phyloP scores from a whole-genome alignment of 1,140 invertebrate species.

The Neodiprion fabricii region DNA sequence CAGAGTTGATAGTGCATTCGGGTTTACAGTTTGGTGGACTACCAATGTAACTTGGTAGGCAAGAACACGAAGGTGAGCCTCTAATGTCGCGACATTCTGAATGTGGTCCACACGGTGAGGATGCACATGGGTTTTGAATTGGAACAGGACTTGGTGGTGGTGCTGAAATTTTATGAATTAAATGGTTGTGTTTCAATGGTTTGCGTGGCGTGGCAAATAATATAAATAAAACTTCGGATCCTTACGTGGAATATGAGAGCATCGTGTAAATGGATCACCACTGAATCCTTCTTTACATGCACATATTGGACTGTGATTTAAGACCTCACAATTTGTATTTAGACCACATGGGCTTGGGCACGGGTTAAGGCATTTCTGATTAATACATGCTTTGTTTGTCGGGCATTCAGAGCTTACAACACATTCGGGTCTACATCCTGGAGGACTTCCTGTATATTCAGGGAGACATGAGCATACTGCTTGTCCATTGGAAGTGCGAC shows the following conservation, averaged over 20 bases:
- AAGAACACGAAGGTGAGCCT: constrained; percentile 66
- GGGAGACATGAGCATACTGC: constrained; percentile 61
- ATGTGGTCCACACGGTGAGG: constrained; percentile 72
- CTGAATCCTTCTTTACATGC: constrained; percentile 64
- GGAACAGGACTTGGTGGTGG: constrained; percentile 39
- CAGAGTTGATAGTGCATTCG: constrained; percentile 76
- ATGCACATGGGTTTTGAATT: constrained; percentile 63
- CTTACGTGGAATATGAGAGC: constrained; percentile 59
- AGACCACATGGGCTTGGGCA: constrained; percentile 61
- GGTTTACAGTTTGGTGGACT: constrained; percentile 68
- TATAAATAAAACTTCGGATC: neutral
- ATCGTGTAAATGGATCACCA: constrained; percentile 67
- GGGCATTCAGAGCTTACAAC: constrained; percentile 60
- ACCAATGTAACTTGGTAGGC: constrained; percentile 50
- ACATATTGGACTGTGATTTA: constrained; percentile 67
- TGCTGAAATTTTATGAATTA: constrained; percentile 20
- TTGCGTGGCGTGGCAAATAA: constrained; percentile 8
- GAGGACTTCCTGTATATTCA: constrained; percentile 66
- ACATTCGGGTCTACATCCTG: constrained; percentile 44
- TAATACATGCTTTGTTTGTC: constrained; percentile 57
- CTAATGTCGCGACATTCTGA: constrained; percentile 61
- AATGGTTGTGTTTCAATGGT: neutral
- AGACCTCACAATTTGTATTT: constrained; percentile 63
- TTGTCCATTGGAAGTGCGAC: constrained; percentile 55
- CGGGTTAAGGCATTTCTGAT: constrained; percentile 64